Evolutionary conservation across 2,113 vertebrate genomes (phyloP), one percentile per base, ranked within the genome.

Genomic region (Taurulus bubalis): DNA sequence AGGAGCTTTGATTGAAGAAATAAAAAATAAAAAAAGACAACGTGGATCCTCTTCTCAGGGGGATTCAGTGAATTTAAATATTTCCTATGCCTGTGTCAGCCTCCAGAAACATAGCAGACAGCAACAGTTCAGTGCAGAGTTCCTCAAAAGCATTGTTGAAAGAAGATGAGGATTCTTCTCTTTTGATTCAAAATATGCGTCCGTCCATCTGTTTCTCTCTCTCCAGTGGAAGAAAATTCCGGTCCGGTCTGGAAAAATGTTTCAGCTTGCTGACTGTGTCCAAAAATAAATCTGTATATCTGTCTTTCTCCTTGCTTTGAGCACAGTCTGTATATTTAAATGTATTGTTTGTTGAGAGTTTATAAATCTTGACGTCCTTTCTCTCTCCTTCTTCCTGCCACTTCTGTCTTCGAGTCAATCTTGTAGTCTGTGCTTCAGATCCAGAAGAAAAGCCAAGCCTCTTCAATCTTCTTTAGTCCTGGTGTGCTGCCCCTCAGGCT

Each of bases 131-230:
- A 76, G 59, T 63, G 72, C 72, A 83, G 64, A 85, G 84, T 88
- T 91, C 79, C 88, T 92, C 77, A 91, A 82, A 85, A 87, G 89
- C 92, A 93, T 94, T 60, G 78, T 86, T 79, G 75, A 55, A 45
- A 65, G 45, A 78, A 49, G 83, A 80, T 69, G 73, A 79, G 65
- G 62, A 63, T 67, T 74, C 62, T 81, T 79, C 55, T 73, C 38
- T 59, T 85, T 47, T 78, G 66, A 79, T 80, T 89, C 78, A 88
- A 70, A 87, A 77, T 2, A 22, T 56, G 58, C 56, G 56, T 67
- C 40, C 67, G 74, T 82, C 80, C 84, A 78, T 85, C 67, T 65
- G 79, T 53, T 65, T 75, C 70, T 71, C 12, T 49, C 71, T 62
- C 70, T 64, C 56, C 64, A 67, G 58, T 67, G 53, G 34, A 79